Conservation (phyloP, 2,888 invertebrate species). For the Chirona hameri region DNA sequence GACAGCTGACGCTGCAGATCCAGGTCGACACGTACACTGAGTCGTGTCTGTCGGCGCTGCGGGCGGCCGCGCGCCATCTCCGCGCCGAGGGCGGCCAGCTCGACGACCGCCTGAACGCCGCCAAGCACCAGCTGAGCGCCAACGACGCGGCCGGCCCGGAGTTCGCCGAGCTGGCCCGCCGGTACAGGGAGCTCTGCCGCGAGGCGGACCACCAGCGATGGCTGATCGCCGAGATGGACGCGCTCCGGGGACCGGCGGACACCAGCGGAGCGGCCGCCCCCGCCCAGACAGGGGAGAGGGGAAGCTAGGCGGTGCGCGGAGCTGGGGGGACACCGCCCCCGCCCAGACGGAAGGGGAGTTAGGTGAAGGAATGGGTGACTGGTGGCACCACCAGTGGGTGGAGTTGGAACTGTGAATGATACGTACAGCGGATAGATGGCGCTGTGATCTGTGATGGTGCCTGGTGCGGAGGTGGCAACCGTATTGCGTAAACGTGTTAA, state of each 20-base stretch:
- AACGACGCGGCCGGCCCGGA: neutral
- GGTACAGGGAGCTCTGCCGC: slow-evolving; percentile 84
- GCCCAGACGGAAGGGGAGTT: too few relatives aligned
- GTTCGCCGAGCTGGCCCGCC: slow-evolving; percentile 47
- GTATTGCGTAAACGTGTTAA: too few relatives aligned
- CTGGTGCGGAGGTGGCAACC: too few relatives aligned
- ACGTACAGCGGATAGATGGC: too few relatives aligned
- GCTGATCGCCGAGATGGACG: slow-evolving; percentile 36
- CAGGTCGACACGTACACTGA: slow-evolving; percentile 81
- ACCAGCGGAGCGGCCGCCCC: neutral
- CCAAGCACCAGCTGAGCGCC: slow-evolving; percentile 13
- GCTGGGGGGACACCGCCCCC: too few relatives aligned
- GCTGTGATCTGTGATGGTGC: too few relatives aligned
- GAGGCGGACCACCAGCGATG: slow-evolving; percentile 53
- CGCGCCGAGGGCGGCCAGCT: slow-evolving; percentile 65
- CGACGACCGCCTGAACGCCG: slow-evolving; percentile 32
- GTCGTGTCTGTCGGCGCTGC: slow-evolving; percentile 66
- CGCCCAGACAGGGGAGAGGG: neutral
- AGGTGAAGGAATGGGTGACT: too few relatives aligned
- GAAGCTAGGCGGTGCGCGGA: too few relatives aligned
- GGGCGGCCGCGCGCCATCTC: slow-evolving; percentile 74
- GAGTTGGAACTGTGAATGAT: too few relatives aligned
- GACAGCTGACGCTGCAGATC: slow-evolving; percentile 55
- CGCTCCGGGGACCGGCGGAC: slow-evolving; percentile 36
- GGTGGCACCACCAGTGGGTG: too few relatives aligned